Evolutionary conservation across 92 coral and sea anemone species (phyloP).

Genomic region (Phymanthus crucifer): DNA sequence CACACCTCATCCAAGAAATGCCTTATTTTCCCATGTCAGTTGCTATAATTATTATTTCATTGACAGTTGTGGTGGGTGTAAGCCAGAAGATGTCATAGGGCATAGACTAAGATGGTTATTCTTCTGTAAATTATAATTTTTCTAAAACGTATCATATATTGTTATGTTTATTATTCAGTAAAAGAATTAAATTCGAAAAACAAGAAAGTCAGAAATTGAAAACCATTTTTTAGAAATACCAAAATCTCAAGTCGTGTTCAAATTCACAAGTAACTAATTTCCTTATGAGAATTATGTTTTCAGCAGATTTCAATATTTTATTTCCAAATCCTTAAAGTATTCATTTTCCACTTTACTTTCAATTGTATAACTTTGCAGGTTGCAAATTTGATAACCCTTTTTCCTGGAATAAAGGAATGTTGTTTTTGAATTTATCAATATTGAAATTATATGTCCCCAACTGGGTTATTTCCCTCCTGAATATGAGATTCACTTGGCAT

Average conservation of each 20-base stretch:
- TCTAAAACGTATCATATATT: too few relatives aligned
- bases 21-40: too few relatives aligned
- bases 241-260: neutral
- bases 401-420: neutral
- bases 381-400: neutral
- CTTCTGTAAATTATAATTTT: too few relatives aligned
- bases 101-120: too few relatives aligned
- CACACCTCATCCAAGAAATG: too few relatives aligned
- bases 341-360: neutral
- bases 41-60: too few relatives aligned
- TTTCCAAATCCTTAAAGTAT: neutral
- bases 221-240: too few relatives aligned
- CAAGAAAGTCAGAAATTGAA: neutral
- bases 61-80: too few relatives aligned
- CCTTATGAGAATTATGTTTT: neutral
- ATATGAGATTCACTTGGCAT: neutral
- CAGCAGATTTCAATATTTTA: neutral
- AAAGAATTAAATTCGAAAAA: too few relatives aligned
- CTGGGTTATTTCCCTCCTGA: neutral
- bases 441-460: neutral
- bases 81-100: too few relatives aligned
- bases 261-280: neutral
- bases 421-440: neutral
- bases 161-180: too few relatives aligned
- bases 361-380: neutral